Percentiles rank a stretch among this genome's conserved stretches.
Evolutionary conservation across 2,113 vertebrate species (phyloP).

Genomic region (Phylloscopus trochilus): DNA sequence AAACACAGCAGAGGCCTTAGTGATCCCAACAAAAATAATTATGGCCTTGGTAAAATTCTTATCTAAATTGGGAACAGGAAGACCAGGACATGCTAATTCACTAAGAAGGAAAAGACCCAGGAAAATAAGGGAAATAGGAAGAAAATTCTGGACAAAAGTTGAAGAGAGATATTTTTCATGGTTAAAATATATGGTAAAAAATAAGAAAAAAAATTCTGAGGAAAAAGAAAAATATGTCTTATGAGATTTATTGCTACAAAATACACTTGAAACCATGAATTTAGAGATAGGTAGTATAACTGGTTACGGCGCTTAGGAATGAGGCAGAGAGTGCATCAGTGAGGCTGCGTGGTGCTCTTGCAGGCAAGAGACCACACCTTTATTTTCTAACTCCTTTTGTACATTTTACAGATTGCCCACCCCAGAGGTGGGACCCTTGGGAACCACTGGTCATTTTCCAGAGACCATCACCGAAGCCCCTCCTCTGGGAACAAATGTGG

Average conservation of each 20-base stretch:
- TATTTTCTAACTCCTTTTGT: no score
- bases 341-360: no score
- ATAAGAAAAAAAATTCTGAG: background rate
- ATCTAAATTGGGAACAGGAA: background rate
- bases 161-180: background rate
- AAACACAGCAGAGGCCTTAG: background rate
- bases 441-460: no score
- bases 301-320: no score
- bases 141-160: background rate
- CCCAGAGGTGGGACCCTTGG: no score
- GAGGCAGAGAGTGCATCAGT: no score
- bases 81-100: background rate
- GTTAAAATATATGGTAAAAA: background rate
- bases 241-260: background rate
- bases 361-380: no score
- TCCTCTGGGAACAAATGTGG: no score
- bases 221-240: background rate
- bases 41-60: background rate
- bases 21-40: background rate
- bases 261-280: background rate
- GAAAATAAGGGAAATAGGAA: background rate
- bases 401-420: no score
- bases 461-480: no score
- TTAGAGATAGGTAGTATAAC: no score
- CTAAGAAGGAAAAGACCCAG: background rate